These are phyloP conservation scores for Serranochromis macrocephalus DNA, from an alignment of 2,113 vertebrate species.

Conservation along the genomic window DNA sequence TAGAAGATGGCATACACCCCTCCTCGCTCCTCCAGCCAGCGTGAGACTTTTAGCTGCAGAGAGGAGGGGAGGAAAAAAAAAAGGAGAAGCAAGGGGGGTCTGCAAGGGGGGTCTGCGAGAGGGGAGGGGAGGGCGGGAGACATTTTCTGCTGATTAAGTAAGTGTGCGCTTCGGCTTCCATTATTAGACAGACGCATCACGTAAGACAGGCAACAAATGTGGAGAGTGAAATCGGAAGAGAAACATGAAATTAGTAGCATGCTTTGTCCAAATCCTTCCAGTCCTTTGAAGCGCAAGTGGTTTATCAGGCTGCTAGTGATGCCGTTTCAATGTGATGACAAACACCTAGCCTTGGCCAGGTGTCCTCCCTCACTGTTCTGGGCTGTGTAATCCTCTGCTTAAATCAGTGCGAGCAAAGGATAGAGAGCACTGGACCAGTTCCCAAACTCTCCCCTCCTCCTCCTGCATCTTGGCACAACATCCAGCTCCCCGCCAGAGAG, in stretches of 20 bases:
- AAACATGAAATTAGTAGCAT: background rate
- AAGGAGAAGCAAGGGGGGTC: background rate
- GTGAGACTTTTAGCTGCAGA: conserved; percentile 1
- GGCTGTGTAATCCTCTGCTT: conserved; percentile 47
- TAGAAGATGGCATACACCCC: conserved; percentile 2
- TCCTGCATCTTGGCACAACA: conserved; percentile 37
- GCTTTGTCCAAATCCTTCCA: background rate
- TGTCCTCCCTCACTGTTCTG: conserved; percentile 24
- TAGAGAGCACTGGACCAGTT: conserved; percentile 29
- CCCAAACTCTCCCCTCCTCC: conserved; percentile 24
- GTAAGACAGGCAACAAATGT: conserved; percentile 9
- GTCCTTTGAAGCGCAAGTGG: background rate
- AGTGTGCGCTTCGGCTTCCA: conserved; percentile 21
- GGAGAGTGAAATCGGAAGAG: background rate
- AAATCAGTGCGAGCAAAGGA: conserved; percentile 45
- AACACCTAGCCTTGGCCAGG: conserved; percentile 25
- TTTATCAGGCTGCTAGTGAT: background rate
- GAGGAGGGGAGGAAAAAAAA: background rate
- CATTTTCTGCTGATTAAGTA: conserved; percentile 56
- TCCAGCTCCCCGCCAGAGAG: conserved; percentile 34
- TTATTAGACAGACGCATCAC: conserved; percentile 26
- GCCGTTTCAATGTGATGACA: conserved; percentile 12
- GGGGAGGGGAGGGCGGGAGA: background rate
- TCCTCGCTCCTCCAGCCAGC: background rate
- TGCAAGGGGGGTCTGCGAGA: background rate